Conservation (phyloP, 2,888 invertebrate species). For the Schizotus pectinicornis region DNA sequence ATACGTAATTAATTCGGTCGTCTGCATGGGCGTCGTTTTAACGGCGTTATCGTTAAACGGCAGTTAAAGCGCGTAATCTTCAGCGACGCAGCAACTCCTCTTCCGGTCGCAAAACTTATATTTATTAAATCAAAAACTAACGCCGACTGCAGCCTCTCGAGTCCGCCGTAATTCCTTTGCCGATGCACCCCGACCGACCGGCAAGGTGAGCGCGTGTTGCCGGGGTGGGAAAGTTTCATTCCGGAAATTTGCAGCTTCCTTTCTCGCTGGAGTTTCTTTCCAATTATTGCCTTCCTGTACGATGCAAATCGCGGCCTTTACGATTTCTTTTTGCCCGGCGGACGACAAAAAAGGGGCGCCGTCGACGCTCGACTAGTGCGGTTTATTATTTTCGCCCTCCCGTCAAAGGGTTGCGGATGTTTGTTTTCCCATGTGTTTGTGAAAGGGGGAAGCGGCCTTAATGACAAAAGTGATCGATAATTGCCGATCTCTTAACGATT, state of each 20-base stretch:
- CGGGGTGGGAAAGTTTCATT: conserved; percentile 32
- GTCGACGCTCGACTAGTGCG: background rate
- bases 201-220: no score
- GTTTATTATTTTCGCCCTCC: conserved; percentile 15
- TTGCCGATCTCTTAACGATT: conserved; percentile 42
- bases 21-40: no score
- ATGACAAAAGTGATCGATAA: conserved; percentile 43
- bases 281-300: conserved; percentile 51
- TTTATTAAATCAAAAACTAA: no score
- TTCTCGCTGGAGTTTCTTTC: conserved; percentile 45
- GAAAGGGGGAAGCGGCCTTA: conserved; percentile 29
- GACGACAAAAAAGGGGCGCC: conserved; percentile 1
- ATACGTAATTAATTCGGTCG: no score
- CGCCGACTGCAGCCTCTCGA: no score
- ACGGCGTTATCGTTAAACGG: no score
- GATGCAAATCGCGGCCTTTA: conserved; percentile 42
- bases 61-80: no score
- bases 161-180: no score
- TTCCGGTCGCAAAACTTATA: no score
- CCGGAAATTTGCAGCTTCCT: conserved; percentile 53
- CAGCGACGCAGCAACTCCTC: no score
- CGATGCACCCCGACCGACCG: no score
- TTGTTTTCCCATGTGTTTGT: conserved; percentile 19
- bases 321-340: conserved; percentile 20
- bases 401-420: conserved; percentile 23